phyloP scores from a whole-genome alignment of 2,888 invertebrate genomes.

The Oscheius myriophilus region DNA sequence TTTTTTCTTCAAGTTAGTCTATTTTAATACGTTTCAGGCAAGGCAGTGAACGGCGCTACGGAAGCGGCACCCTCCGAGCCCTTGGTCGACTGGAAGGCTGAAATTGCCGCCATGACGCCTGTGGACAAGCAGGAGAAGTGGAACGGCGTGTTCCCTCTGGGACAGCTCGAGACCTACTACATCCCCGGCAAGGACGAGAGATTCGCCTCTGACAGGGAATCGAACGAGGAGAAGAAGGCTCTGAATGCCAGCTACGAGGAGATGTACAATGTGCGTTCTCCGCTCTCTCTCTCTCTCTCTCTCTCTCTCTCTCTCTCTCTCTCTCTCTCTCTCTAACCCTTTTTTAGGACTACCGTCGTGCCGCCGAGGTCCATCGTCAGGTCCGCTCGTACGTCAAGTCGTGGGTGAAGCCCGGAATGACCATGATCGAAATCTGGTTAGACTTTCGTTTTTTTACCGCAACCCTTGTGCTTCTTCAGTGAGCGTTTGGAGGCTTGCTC shows the following conservation, averaged over 20 bases:
- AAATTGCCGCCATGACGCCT: constrained; percentile 62
- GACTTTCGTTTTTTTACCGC: constrained; percentile 21
- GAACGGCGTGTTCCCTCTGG: constrained; percentile 80
- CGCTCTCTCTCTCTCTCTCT: constrained; percentile 11
- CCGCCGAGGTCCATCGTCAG: constrained; percentile 97
- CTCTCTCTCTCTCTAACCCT: constrained; percentile 18
- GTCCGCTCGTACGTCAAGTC: constrained; percentile 89
- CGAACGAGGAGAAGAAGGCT: constrained; percentile 80
- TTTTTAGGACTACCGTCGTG: constrained; percentile 77
- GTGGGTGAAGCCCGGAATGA: constrained; percentile 97
- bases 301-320: constrained; percentile 20
- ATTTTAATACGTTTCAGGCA: background rate
- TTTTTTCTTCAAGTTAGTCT: background rate
- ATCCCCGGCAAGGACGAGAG: constrained; percentile 61
- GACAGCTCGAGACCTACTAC: constrained; percentile 71
- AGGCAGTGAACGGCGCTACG: constrained; percentile 14
- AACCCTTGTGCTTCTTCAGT: constrained; percentile 68
- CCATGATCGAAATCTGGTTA: constrained; percentile 94
- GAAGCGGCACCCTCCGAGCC: constrained; percentile 22
- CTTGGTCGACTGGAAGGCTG: constrained; percentile 41
- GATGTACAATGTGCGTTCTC: constrained; percentile 80
- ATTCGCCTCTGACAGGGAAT: constrained; percentile 69
- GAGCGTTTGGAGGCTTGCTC: constrained; percentile 93
- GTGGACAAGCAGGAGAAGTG: constrained; percentile 84
- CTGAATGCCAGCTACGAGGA: constrained; percentile 89